Conservation (phyloP, 2,888 invertebrate genomes). For the Aphrophora alni region DNA sequence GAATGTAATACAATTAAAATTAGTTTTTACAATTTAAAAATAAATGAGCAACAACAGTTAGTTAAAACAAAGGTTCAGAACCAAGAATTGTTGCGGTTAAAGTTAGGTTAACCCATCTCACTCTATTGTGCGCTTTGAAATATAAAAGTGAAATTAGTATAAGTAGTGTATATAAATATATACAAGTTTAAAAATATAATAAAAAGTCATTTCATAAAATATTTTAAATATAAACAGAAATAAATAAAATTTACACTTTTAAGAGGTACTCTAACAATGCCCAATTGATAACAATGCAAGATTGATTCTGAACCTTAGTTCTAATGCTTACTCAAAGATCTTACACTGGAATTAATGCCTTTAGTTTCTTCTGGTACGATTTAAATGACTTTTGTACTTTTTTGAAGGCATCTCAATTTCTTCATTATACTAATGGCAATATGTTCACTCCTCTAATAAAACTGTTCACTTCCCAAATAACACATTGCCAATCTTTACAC, state of each 20-base stretch:
- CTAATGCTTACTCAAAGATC: slow-evolving; percentile 23
- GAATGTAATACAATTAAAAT: slow-evolving; percentile 44
- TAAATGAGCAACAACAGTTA: slow-evolving; percentile 36
- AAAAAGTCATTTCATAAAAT: not conserved
- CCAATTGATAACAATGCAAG: not conserved
- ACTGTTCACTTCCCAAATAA: not conserved
- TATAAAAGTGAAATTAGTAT: slow-evolving; percentile 35
- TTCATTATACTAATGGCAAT: slow-evolving; percentile 39
- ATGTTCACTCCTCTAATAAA: slow-evolving; percentile 1
- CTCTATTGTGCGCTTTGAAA: slow-evolving; percentile 33
- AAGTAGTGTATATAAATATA: slow-evolving; percentile 11
- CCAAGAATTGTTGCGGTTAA: slow-evolving; percentile 38
- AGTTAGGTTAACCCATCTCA: slow-evolving; percentile 3
- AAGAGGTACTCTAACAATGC: not conserved
- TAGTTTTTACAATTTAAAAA: slow-evolving; percentile 38
- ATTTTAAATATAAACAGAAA: not conserved
- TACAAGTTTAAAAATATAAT: not conserved
- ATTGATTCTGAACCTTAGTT: slow-evolving; percentile 33
- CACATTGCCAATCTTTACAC: slow-evolving; percentile 4
- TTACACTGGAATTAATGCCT: slow-evolving; percentile 43
- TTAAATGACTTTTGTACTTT: slow-evolving; percentile 57
- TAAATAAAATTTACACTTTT: slow-evolving; percentile 1
- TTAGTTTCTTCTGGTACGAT: slow-evolving; percentile 37
- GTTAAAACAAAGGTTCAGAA: slow-evolving; percentile 41
- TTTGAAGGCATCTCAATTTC: slow-evolving; percentile 61